phyloP scores from a whole-genome alignment of 2,888 invertebrate genomes.

The Brenthis daphne region DNA sequence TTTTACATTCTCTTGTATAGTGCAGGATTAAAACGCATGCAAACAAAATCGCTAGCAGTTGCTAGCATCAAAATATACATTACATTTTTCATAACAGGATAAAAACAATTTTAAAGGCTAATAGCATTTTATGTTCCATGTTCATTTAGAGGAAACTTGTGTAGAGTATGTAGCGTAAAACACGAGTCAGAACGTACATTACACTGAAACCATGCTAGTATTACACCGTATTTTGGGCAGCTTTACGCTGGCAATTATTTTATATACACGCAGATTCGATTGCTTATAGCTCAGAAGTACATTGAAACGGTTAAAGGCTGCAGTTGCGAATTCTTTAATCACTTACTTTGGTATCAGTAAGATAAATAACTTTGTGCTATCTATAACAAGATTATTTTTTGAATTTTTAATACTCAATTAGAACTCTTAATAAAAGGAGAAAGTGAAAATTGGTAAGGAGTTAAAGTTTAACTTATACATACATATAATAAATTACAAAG shows the following conservation, averaged over 20 bases:
- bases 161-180: slow-evolving; percentile 16
- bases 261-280: slow-evolving; percentile 23
- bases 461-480: too few relatives aligned
- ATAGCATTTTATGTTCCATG: slow-evolving; percentile 6
- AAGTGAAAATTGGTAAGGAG: too few relatives aligned
- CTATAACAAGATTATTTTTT: too few relatives aligned
- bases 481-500: too few relatives aligned
- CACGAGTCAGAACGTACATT: slow-evolving; percentile 23
- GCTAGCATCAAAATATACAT: background rate
- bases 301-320: slow-evolving; percentile 4
- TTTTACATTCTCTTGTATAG: too few relatives aligned
- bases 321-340: background rate
- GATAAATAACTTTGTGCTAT: too few relatives aligned
- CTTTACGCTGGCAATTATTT: slow-evolving; percentile 20
- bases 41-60: background rate
- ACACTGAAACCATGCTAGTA: slow-evolving; percentile 26
- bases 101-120: background rate
- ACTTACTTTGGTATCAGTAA: background rate
- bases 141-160: slow-evolving; percentile 17
- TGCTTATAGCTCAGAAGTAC: slow-evolving; percentile 2
- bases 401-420: too few relatives aligned
- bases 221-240: slow-evolving; percentile 24
- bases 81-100: background rate
- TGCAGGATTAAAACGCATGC: too few relatives aligned
- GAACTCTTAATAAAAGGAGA: too few relatives aligned